Percentiles rank a stretch among this genome's conserved stretches.
Evolutionary conservation across 2,797 vertebrate genomes (phyloP).

Genomic region (Mormyrops boulengeri): DNA sequence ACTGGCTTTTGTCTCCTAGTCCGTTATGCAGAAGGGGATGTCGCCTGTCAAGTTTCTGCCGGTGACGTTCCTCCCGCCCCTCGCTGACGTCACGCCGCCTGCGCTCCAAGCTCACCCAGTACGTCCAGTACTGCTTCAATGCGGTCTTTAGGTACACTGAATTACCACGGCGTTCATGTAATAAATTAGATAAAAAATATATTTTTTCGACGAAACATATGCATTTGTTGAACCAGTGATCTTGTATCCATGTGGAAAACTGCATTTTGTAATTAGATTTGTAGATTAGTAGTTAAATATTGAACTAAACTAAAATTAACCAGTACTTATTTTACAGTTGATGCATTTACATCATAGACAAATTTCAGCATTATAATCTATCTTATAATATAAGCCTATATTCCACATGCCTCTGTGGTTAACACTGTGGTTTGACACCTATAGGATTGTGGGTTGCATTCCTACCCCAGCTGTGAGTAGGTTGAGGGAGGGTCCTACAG

Average conservation of each 20-base stretch:
- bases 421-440: neutral
- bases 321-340: neutral
- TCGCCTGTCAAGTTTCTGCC: conserved; percentile 20
- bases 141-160: neutral
- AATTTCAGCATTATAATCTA: neutral
- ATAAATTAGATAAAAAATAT: neutral
- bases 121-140: neutral
- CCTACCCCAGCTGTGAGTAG: neutral
- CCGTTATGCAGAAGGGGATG: conserved; percentile 10
- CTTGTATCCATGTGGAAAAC: neutral
- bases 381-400: neutral
- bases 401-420: neutral
- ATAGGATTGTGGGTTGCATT: neutral
- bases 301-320: neutral
- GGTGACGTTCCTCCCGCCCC: conserved; percentile 7
- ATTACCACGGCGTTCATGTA: neutral
- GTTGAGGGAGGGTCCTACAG: neutral
- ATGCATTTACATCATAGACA: neutral
- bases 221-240: neutral
- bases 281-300: neutral
- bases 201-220: neutral
- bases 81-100: conserved; percentile 36
- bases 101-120: conserved; percentile 26
- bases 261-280: neutral
- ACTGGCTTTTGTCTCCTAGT: conserved; percentile 29